Base-by-base conservation (phyloP, 2,797 vertebrate species). In the Pangasius mekongensis region DNA sequence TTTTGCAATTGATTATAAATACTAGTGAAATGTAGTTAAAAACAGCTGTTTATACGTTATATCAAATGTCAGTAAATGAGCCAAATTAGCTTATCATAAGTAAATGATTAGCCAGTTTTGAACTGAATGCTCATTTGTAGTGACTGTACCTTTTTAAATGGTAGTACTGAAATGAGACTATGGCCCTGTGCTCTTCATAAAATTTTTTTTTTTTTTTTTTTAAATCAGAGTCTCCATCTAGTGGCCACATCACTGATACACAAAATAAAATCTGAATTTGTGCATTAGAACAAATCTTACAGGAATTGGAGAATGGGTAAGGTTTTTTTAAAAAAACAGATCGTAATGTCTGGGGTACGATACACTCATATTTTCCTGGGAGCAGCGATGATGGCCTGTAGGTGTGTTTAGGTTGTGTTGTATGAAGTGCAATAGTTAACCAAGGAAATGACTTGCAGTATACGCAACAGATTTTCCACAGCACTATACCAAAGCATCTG, bases 151-250 rank as follows among this genome's bases (percentile, higher is more conserved):
- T 56, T 56, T 5, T 54, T 49, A 54, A 33, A 43, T 27, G 47
- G 1, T 5, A 74, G n/a, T 43, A 56, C 27, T 20, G 27, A 69
- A 20, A 66, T 22, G 11, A 47, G 33, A 83, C 3, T 30, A 56
- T 47, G 13, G 58, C 20, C 16, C 14, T 3, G 3, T 4, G 39
- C 39, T 24, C 2, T 2, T 36, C 30, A 27, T 16, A 52, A 52
- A 58, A n/a, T n/a, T n/a, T n/a, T n/a, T n/a, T n/a, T n/a, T n/a
- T n/a, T n/a, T n/a, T n/a, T n/a, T n/a, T n/a, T n/a, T n/a, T n/a
- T n/a, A n/a, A 3, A 27, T 30, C 16, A 66, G n/a, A 27, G 73
- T 85, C 88, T 52, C 88, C 88, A 87, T 87, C 88, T 89, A 89
- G 88, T 87, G 88, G 82, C 39, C 64, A 84, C 13, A 62, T 54